Conservation (phyloP, 1,140 invertebrate genomes). For the Caenorhabditis remanei region DNA sequence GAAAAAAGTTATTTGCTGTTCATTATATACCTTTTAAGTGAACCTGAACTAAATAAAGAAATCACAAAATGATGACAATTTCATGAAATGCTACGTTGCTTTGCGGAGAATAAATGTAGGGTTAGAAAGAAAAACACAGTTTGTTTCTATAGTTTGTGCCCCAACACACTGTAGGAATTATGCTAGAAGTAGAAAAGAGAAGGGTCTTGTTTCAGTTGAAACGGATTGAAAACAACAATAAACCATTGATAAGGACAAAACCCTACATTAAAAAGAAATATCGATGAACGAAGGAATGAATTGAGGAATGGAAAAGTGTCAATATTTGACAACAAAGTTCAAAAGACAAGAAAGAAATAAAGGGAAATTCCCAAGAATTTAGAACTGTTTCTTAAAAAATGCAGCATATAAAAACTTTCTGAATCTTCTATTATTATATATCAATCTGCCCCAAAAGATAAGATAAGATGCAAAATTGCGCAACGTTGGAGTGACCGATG, state of each 20-base stretch:
- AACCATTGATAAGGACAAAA: neutral
- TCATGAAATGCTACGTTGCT: conserved; percentile 18
- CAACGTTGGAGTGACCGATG: neutral
- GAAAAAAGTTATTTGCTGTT: too few species aligned
- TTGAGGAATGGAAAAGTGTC: neutral
- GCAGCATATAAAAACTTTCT: too few species aligned
- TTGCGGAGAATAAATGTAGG: neutral
- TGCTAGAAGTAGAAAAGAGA: neutral
- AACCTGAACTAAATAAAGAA: neutral
- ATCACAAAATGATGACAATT: conserved; percentile 19
- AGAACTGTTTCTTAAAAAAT: too few species aligned
- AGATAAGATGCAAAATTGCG: conserved; percentile 5
- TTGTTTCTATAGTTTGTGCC: conserved; percentile 25
- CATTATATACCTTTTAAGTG: neutral
- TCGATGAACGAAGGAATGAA: conserved; percentile 8
- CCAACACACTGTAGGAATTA: neutral
- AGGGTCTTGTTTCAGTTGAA: too few species aligned
- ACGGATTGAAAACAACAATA: too few species aligned
- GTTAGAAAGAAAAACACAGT: neutral
- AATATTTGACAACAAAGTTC: conserved; percentile 50
- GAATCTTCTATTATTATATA: too few species aligned
- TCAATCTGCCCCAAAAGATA: too few species aligned
- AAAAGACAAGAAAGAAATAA: conserved; percentile 21
- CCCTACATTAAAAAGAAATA: conserved; percentile 18
- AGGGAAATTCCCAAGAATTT: neutral